Evolutionary conservation across 2,113 vertebrate species (phyloP), one percentile per base, ranked within the genome.

Genomic region (Lagopus muta): DNA sequence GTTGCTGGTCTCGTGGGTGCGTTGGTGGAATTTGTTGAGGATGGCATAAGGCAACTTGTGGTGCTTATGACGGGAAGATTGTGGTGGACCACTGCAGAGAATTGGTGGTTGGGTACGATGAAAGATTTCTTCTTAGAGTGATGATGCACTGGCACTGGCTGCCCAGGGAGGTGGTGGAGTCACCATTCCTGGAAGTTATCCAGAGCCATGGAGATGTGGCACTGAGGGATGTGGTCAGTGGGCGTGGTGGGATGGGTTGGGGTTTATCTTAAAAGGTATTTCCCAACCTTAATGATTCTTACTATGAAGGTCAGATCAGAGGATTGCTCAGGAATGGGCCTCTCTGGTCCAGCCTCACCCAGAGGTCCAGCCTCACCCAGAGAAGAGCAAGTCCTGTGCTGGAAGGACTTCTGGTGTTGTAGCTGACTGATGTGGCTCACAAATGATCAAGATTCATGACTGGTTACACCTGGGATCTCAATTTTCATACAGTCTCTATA

Each of bases 281-380:
- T 50, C 12, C 48, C 22, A 50, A 50, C 48, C 22, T 25, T 25
- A 50, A 50, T 50, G 48, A 50, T 50, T 50, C 48, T 50, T 50
- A 50, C 48, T 50, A 12, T 4, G 48, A 45, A 6, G 0, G 0
- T 21, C 3, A 0, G 0, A 0, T 10, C 0, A 0, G 3, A 18
- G 72, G 34, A 4, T 1, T 10, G 28, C 2, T 16, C 8, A 16
- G 60, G 71, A 5, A 28, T 1, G 8, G 47, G 20, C 2, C 2
- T 4, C 2, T 13, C 78, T 69, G 55, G 22, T 7, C 3, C 65
- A 52, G 45, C n/a, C 7, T 71, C 28, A 28, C 45, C 47, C 88
- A 94, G 60, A 94, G 62, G 22, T 7, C 3, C 65, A 52, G 45
- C n/a, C 7, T 71, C 28, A 28, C 45, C 47, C 88, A 94, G 60